Conservation (phyloP, 23 tunicate species). For the Corella eumyota region DNA sequence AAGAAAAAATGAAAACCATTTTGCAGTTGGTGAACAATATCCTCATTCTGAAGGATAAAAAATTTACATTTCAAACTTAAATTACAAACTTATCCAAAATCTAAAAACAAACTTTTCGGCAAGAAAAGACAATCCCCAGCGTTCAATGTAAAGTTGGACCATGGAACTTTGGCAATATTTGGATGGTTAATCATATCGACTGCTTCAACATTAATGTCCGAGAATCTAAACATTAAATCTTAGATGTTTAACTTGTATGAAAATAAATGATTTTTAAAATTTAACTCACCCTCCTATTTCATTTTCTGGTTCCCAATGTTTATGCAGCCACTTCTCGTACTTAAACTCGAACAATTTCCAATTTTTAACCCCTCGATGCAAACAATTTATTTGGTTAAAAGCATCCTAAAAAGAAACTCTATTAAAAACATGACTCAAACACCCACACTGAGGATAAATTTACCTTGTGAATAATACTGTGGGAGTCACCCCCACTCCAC, state of each 20-base stretch:
- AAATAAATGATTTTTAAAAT: neutral
- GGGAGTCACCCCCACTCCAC: conserved; percentile 88
- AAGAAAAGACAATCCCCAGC: conserved; percentile 80
- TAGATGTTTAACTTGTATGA: neutral
- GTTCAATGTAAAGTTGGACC: conserved; percentile 72
- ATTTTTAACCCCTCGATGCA: conserved; percentile 45
- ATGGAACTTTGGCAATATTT: conserved; percentile 47
- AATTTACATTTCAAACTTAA: too few species aligned
- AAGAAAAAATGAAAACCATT: conserved; percentile 2
- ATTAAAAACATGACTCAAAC: neutral
- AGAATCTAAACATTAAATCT: conserved; percentile 19
- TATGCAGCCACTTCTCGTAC: conserved; percentile 69
- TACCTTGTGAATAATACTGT: conserved; percentile 68
- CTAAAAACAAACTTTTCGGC: conserved; percentile 54
- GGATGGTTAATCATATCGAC: conserved; percentile 60
- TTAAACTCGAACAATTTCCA: conserved; percentile 83
- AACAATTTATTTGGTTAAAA: conserved; percentile 70
- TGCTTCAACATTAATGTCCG: conserved; percentile 58
- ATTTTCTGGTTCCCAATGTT: conserved; percentile 51
- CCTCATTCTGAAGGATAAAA: too few species aligned
- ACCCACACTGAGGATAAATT: neutral
- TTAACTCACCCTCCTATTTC: conserved; percentile 74
- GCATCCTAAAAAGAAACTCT: conserved; percentile 45
- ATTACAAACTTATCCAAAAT: neutral
- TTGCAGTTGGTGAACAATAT: neutral